Evolutionary conservation across 2,113 vertebrate genomes (phyloP).

Genomic region (Grammomys surdaster): DNA sequence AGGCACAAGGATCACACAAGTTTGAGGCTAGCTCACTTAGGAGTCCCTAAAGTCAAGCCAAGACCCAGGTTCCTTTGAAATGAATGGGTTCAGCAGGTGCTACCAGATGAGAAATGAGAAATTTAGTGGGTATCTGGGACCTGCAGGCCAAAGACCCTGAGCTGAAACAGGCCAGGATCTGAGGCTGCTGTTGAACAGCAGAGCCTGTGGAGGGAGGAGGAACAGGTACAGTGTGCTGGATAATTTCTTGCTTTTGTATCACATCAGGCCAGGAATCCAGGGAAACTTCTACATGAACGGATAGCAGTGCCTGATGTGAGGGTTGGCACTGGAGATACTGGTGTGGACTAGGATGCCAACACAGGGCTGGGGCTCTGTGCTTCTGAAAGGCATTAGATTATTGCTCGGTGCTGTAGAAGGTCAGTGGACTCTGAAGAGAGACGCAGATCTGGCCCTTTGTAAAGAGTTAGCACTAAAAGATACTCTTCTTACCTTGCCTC

Average conservation of each 20-base stretch:
- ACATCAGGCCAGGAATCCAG: background rate
- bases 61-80: background rate
- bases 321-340: background rate
- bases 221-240: background rate
- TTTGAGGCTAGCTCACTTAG: background rate
- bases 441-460: background rate
- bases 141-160: background rate
- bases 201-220: accelerated
- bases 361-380: background rate
- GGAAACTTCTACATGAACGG: background rate
- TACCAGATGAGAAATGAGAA: background rate
- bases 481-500: background rate
- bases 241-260: background rate
- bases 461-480: background rate
- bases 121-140: background rate
- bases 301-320: background rate
- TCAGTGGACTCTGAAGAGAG: background rate
- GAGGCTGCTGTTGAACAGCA: background rate
- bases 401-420: background rate
- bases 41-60: background rate
- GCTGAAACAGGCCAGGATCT: background rate
- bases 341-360: background rate
- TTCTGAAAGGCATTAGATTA: background rate
- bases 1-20: background rate
- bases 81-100: background rate